Conservation (phyloP, 2,797 vertebrate genomes). For the Sciurus carolinensis region DNA sequence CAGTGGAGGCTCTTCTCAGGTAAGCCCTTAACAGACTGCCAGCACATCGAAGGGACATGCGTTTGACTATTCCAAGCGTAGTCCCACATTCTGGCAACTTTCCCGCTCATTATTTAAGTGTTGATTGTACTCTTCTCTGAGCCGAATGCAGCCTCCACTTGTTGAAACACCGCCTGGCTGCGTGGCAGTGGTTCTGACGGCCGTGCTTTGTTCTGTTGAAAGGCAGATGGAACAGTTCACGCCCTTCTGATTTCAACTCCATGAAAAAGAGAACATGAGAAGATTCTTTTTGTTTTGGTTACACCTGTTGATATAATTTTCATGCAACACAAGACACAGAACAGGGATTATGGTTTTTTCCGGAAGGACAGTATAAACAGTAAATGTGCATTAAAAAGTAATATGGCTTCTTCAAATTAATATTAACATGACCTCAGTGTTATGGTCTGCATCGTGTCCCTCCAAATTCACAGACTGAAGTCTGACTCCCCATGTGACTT, state of each 20-base stretch:
- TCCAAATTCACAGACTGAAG: background rate
- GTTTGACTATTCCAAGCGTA: background rate
- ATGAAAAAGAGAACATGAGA: background rate
- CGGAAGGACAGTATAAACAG: background rate
- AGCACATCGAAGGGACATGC: background rate
- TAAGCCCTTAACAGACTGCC: background rate
- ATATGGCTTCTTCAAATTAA: background rate
- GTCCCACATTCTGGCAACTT: background rate
- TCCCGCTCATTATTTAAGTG: background rate
- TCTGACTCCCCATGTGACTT: background rate
- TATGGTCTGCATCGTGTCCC: background rate
- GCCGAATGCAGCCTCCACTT: background rate
- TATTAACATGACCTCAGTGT: background rate
- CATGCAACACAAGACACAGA: background rate
- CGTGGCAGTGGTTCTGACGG: background rate
- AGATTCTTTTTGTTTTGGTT: background rate
- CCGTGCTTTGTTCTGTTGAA: constrained; percentile 8
- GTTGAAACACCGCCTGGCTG: background rate
- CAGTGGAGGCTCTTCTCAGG: background rate
- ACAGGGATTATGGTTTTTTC: background rate
- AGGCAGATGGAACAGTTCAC: background rate
- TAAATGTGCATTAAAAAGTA: too few species aligned
- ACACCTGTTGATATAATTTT: background rate
- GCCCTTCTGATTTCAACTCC: background rate
- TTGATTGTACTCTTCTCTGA: background rate